Base-by-base conservation (phyloP, 2,113 vertebrate genomes). In the Urocolius indicus region DNA sequence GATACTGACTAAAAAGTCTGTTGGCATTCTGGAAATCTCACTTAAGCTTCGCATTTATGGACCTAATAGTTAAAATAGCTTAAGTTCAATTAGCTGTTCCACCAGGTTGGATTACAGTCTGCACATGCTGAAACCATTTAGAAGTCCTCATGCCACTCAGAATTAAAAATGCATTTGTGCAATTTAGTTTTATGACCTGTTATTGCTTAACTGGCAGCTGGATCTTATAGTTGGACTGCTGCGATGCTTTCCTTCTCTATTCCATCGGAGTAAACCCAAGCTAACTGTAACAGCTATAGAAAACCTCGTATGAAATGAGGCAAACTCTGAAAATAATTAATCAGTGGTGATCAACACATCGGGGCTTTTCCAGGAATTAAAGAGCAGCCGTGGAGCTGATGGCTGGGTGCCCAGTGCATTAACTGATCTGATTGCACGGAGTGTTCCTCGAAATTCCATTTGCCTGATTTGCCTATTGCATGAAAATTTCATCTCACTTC, bases 141-240 rank as follows among this genome's bases (percentile, higher is more conserved):
- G 41, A 95, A 89, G 63, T 94, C 76, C 73, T 95, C 54, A 45
- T 80, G 75, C 32, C 93, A 67, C 90, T 95, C 86, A 74, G 73
- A 96, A 96, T 97, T 96, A 97, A 97, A 96, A 97, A 92, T 61
- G 45, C 81, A 91, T 82, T 97, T 96, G 79, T 95, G 90, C 92
- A 77, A 84, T 96, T 97, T 95, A 93, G 51, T 93, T 96, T 97
- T 97, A 96, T 95, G 95, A 83, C 88, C 94, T 77, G 77, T 96
- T 97, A 97, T 95, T 97, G 84, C 83, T 62, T 91, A 94, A 91
- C 45, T 95, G 87, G 92, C 93, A 96, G 73, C 80, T 95, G 87
- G 84, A 91, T 97, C 92, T 97, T 88, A 13, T 21, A 46, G 34
- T 93, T 95, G 93, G 83, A 62, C 51, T 83, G 84, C 88, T 89